Percentiles rank a stretch among this genome's conserved stretches.
phyloP scores from a whole-genome alignment of 2,797 vertebrate species.

The Somateria mollissima region DNA sequence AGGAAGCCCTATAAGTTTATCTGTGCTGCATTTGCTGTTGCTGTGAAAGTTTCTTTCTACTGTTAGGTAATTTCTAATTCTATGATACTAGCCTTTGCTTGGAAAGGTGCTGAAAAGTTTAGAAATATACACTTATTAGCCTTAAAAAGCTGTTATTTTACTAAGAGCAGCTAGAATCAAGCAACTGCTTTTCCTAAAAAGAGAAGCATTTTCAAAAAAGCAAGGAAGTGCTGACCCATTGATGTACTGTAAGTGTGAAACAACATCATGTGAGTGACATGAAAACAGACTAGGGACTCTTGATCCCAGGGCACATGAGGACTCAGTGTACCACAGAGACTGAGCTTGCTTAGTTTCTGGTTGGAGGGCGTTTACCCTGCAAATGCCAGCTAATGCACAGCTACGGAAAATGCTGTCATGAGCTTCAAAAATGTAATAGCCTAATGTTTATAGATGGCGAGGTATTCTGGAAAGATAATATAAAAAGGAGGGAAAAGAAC shows the following conservation, averaged over 20 bases:
- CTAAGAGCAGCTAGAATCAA: background rate
- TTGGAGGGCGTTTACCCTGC: background rate
- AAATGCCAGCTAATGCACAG: background rate
- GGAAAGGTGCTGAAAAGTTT: background rate
- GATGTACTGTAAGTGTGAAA: background rate
- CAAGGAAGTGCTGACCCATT: background rate
- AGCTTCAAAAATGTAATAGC: background rate
- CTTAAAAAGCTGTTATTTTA: background rate
- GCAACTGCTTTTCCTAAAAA: background rate
- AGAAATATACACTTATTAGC: background rate
- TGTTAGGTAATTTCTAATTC: background rate
- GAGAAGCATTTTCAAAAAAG: background rate
- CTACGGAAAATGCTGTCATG: background rate
- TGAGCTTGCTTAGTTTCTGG: background rate
- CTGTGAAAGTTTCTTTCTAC: background rate
- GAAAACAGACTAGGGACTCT: background rate
- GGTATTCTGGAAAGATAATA: background rate
- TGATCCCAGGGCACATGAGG: slow-evolving; percentile 2
- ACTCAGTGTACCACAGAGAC: background rate
- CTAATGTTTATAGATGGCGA: background rate
- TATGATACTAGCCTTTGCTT: background rate
- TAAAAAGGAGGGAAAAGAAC: background rate
- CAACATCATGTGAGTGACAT: slow-evolving; percentile 22
- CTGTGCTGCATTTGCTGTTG: background rate
- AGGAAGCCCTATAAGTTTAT: background rate